Percentiles rank a stretch among this genome's conserved stretches.
phyloP scores from a whole-genome alignment of 2,888 invertebrate species.

The Eustalomyia histrio region DNA sequence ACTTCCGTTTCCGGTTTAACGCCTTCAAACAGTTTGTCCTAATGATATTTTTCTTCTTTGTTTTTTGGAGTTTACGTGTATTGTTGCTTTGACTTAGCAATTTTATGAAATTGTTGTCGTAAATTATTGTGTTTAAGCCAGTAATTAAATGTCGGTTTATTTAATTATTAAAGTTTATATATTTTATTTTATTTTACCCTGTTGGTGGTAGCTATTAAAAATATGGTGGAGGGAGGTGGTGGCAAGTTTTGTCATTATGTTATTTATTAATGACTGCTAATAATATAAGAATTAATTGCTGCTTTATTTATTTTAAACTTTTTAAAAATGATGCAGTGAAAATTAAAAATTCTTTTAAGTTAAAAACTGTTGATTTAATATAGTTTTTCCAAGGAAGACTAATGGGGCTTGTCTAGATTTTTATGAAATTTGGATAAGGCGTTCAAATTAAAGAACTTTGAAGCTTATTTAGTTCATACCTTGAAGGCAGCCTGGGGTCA shows the following conservation, averaged over 20 bases:
- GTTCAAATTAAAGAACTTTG: too few species aligned
- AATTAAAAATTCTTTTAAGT: not conserved
- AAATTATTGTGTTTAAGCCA: slow-evolving; percentile 29
- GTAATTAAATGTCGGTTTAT: slow-evolving; percentile 39
- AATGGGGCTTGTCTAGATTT: too few species aligned
- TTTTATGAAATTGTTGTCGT: slow-evolving; percentile 25
- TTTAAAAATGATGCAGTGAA: not conserved
- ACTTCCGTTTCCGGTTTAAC: slow-evolving; percentile 56
- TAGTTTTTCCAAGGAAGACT: too few species aligned
- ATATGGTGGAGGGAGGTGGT: too few species aligned
- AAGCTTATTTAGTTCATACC: too few species aligned
- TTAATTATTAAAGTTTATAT: slow-evolving; percentile 22
- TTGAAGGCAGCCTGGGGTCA: too few species aligned
- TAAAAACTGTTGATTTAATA: too few species aligned
- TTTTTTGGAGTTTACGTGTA: slow-evolving; percentile 38
- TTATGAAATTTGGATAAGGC: too few species aligned
- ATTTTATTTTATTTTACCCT: slow-evolving; percentile 4
- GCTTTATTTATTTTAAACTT: not conserved
- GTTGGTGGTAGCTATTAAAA: not conserved
- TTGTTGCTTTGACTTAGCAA: slow-evolving; percentile 10
- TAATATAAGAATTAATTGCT: not conserved
- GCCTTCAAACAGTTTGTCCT: slow-evolving; percentile 45
- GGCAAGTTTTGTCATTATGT: slow-evolving; percentile 1
- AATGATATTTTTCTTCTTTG: slow-evolving; percentile 46
- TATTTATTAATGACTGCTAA: slow-evolving; percentile 15